Evolutionary conservation across 2,113 vertebrate genomes (phyloP).

Genomic region (Bos taurus): DNA sequence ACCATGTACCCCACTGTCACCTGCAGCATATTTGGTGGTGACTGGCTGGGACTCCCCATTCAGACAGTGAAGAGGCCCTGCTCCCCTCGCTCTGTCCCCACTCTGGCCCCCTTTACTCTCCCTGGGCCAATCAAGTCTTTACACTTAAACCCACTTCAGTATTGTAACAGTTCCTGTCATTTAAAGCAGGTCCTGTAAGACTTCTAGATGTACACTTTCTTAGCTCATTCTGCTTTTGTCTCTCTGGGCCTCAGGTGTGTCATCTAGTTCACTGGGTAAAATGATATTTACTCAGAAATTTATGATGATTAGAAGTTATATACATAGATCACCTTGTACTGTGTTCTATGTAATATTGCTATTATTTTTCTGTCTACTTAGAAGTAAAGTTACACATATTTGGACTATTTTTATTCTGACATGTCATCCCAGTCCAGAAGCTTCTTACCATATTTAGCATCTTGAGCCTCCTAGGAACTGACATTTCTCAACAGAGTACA

Average conservation of each 20-base stretch:
- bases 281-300: not conserved
- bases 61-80: not conserved
- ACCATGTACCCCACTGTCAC: too few relatives aligned
- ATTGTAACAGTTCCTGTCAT: not conserved
- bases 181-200: not conserved
- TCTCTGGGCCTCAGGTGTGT: not conserved
- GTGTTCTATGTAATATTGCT: not conserved
- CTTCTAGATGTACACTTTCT: not conserved
- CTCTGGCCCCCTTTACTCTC: not conserved
- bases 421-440: not conserved
- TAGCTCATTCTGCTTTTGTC: not conserved
- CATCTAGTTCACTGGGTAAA: not conserved
- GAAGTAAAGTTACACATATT: not conserved
- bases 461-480: not conserved
- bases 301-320: not conserved
- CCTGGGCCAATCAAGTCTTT: not conserved
- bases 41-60: not conserved
- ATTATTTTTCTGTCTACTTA: not conserved
- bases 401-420: not conserved
- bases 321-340: not conserved
- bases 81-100: not conserved
- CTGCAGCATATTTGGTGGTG: not conserved
- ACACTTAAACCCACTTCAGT: not conserved
- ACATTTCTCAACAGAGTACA: not conserved
- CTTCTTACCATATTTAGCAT: not conserved